Conservation (phyloP, 1,140 invertebrate genomes). For the Cherax destructor region DNA sequence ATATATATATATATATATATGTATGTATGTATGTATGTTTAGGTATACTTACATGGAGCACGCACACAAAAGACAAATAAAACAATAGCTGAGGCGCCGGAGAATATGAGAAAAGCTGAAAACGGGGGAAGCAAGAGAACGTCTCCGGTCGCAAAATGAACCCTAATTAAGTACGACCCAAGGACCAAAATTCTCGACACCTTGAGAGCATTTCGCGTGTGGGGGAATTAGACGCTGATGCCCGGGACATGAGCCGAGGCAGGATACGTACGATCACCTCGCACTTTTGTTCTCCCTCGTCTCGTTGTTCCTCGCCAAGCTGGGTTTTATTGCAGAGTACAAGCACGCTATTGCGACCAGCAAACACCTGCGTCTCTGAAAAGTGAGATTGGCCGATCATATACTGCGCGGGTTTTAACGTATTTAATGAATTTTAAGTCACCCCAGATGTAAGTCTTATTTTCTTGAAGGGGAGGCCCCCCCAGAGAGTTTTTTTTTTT, state of each 20-base stretch:
- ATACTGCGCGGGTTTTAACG: slow-evolving; percentile 46
- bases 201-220: slow-evolving; percentile 64
- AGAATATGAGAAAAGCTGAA: slow-evolving; percentile 39
- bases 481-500: neutral
- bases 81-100: slow-evolving; percentile 26
- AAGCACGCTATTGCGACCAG: slow-evolving; percentile 58
- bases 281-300: slow-evolving; percentile 65
- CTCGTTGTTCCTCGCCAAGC: slow-evolving; percentile 40
- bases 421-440: slow-evolving; percentile 67
- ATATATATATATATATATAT: neutral
- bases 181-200: slow-evolving; percentile 67
- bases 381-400: slow-evolving; percentile 64
- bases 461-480: slow-evolving; percentile 17
- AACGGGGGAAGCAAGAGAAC: neutral
- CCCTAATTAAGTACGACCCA: slow-evolving; percentile 69
- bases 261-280: slow-evolving; percentile 62
- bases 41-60: neutral
- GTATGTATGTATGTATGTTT: neutral
- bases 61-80: slow-evolving; percentile 5
- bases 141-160: slow-evolving; percentile 14
- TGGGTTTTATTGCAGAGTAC: slow-evolving; percentile 45
- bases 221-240: slow-evolving; percentile 60
- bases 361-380: slow-evolving; percentile 59
- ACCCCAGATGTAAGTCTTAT: slow-evolving; percentile 60
- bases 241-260: slow-evolving; percentile 53